Conservation (phyloP, 1,140 invertebrate species). For the Liolophura sinensis region DNA sequence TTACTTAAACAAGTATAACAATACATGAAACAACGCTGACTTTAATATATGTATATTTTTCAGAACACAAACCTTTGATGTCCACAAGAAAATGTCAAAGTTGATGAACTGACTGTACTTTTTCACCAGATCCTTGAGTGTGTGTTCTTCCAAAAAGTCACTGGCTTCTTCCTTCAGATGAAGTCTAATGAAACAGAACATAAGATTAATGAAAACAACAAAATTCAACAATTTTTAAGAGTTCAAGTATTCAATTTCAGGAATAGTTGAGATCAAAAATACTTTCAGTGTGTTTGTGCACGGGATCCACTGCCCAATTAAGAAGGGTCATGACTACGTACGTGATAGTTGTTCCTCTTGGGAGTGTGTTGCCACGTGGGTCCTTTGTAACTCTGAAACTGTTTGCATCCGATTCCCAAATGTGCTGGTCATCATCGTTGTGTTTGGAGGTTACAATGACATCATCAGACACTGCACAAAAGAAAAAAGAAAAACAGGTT, state of each 20-base stretch:
- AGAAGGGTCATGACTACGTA: no score
- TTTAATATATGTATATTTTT: not conserved
- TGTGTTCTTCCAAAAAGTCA: conserved; percentile 93
- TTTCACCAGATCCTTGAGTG: conserved; percentile 86
- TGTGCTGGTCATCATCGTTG: conserved; percentile 93
- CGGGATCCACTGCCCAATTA: no score
- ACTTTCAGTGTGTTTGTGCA: no score
- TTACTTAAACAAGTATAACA: not conserved
- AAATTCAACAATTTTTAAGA: not conserved
- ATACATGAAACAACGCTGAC: not conserved
- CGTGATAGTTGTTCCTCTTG: conserved; percentile 82
- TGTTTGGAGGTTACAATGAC: conserved; percentile 88
- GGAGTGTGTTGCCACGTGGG: conserved; percentile 88
- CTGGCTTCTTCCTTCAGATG: conserved; percentile 95
- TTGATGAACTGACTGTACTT: conserved; percentile 99
- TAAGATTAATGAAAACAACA: not conserved
- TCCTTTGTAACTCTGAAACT: conserved; percentile 90
- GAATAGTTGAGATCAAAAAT: no score
- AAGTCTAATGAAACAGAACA: conserved; percentile 64
- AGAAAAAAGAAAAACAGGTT: conserved; percentile 8
- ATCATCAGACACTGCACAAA: conserved; percentile 55
- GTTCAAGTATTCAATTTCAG: no score
- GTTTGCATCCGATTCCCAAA: conserved; percentile 92
- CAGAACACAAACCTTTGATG: conserved; percentile 70
- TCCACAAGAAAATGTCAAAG: conserved; percentile 97